These are phyloP conservation scores for Suncus etruscus DNA, from an alignment of 2,113 vertebrate genomes.

Conservation along the genomic window DNA sequence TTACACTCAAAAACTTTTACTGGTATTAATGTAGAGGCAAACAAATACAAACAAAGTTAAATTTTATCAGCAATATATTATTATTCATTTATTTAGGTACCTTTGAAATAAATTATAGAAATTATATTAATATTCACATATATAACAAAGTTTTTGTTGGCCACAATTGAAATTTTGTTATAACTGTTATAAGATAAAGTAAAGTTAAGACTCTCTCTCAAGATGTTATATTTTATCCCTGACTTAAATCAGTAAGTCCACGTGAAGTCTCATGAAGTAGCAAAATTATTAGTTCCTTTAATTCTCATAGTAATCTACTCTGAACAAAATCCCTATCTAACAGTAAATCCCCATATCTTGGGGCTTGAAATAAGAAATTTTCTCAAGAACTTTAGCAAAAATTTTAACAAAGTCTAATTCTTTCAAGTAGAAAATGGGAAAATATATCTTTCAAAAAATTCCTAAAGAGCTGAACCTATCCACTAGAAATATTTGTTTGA, in stretches of 20 bases:
- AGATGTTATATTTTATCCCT: constrained; percentile 15
- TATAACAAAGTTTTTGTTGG: too few species aligned
- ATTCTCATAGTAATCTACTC: constrained; percentile 25
- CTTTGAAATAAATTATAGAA: too few species aligned
- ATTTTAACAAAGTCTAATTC: not conserved
- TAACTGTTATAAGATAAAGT: not conserved
- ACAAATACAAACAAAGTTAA: too few species aligned
- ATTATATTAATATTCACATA: too few species aligned
- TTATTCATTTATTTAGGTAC: too few species aligned
- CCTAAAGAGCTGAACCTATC: not conserved
- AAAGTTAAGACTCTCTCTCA: not conserved
- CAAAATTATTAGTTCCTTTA: constrained; percentile 43
- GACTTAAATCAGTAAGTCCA: constrained; percentile 57
- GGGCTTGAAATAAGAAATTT: constrained; percentile 5
- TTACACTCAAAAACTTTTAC: too few species aligned
- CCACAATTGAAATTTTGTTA: constrained; percentile 10
- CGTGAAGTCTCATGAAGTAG: not conserved
- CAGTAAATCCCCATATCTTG: constrained; percentile 40
- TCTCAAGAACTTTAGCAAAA: not conserved
- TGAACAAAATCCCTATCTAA: constrained; percentile 16
- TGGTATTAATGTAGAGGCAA: too few species aligned
- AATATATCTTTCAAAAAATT: not conserved
- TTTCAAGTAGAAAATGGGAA: not conserved
- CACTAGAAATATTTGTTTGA: too few species aligned
- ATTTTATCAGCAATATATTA: too few species aligned